Evolutionary conservation across 2,113 vertebrate species (phyloP), one percentile per base, ranked within the genome.

Genomic region (Barnardius zonarius): DNA sequence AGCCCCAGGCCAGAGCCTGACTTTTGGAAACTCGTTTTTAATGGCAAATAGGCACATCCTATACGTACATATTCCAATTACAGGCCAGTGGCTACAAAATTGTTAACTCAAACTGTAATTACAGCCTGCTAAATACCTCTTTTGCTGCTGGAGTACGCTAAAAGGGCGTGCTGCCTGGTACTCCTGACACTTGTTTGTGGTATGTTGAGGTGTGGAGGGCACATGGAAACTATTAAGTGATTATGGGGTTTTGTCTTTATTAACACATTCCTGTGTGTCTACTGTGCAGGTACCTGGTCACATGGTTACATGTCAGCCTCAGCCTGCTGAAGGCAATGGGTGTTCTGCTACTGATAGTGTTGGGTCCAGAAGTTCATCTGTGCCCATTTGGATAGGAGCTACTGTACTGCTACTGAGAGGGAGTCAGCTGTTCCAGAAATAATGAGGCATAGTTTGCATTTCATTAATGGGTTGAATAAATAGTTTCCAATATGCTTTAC

Each of bases 351-450:
- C 37, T n/a, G 31, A 5, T 11, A 15, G 2, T 1, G 1, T 2
- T 17, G 13, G 48, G 7, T 82, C 15, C 64, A 81, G 39, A 27
- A 51, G 24, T 49, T 78, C 0, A 3, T 8, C 20, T 31, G 3
- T 57, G 55, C 13, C 49, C 28, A 6, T 39, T 33, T 17, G 55
- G 37, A 13, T 30, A 11, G 69, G 54, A 69, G 35, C 55, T 51
- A 4, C 44, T 22, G 25, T 10, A 3, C 18, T 20, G 6, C 22
- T 18, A 4, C 27, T 3, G 22, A 12, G 28, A 30, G 22, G 0
- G 2, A 63, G 6, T 8, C 12, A 61, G 25, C 8, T 5, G 10
- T 62, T 72, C 35, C 35, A 70, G n/a, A 76, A 92, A 37, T 7
- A 35, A 23, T 25, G 52, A 25, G 0, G 3, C 17, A 10, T 8